Base-by-base conservation (phyloP, 2,113 vertebrate species). In the Taurulus bubalis region DNA sequence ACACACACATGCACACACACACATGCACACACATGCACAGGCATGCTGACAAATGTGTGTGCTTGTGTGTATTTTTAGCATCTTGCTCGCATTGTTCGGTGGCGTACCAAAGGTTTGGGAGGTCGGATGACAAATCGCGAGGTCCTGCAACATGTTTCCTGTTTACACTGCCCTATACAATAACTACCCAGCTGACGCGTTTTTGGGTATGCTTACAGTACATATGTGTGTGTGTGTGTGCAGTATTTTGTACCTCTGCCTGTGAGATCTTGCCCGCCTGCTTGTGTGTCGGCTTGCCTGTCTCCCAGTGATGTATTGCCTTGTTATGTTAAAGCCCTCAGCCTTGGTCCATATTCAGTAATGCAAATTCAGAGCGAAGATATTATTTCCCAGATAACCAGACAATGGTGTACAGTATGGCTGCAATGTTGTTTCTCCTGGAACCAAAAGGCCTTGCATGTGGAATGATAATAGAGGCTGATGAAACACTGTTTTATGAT, bases 141-240 rank as follows among this genome's bases (percentile, higher is more conserved):
- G 73, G 83, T 90, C 84, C 84, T 30, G 79, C 63, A 22, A 82
- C 82, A 76, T 71, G 65, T 56, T 93, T 93, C 92, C 93, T 92
- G 91, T 92, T 93, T 93, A 94, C 87, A 71, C 71, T 79, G 79
- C 64, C 77, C 63, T 49, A 77, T 72, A 90, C 93, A 93, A 90
- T 90, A 87, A 87, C 80, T 59, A 53, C 59, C 80, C 75, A 75
- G 84, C 88, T 88, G 90, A 89, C 73, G 32, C 80, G 89, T 59
- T 85, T 79, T 83, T 72, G 65, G 24, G 56, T 77, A 56, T 71
- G 77, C 51, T 80, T 80, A 71, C 75, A 81, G 80, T 68, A 64
- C 2, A 22, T 22, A 55, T 69, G 28, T 75, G 77, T 77, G 87
- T 75, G 77, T 77, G 87, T 83, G 55, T 59, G 26, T 56, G 78